These are phyloP conservation scores for Paracanthobrama guichenoti DNA, from an alignment of 2,113 vertebrate genomes.

Conservation along the genomic window DNA sequence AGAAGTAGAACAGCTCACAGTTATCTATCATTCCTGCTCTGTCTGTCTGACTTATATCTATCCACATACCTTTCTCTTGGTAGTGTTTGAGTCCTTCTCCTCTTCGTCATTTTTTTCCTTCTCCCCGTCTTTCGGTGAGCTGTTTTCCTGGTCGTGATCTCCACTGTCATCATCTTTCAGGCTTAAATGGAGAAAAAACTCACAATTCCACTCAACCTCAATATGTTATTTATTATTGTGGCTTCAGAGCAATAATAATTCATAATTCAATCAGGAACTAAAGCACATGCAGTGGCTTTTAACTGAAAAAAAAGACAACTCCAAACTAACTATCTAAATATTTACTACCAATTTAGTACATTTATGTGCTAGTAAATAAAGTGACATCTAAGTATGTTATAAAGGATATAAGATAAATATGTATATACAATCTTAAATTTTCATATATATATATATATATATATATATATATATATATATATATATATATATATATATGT, in stretches of 20 bases:
- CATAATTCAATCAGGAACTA: too few relatives aligned
- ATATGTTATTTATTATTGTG: neutral
- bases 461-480: too few relatives aligned
- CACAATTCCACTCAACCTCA: neutral
- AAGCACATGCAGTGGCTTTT: too few relatives aligned
- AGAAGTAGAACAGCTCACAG: neutral
- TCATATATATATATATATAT: too few relatives aligned
- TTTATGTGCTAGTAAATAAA: too few relatives aligned
- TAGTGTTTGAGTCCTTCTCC: constrained; percentile 70
- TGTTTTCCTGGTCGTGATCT: constrained; percentile 80
- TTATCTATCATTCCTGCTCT: neutral
- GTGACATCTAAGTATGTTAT: too few relatives aligned
- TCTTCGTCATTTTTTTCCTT: constrained; percentile 78
- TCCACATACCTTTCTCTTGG: constrained; percentile 67
- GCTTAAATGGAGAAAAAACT: constrained; percentile 57
- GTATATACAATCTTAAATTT: too few relatives aligned
- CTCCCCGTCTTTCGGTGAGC: constrained; percentile 79
- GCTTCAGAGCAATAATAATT: neutral
- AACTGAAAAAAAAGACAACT: too few relatives aligned
- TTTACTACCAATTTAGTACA: too few relatives aligned
- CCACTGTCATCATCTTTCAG: constrained; percentile 83
- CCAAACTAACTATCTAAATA: too few relatives aligned
- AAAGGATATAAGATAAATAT: too few relatives aligned
- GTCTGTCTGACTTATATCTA: neutral
- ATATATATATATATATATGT: too few relatives aligned